Base-by-base conservation (phyloP, 2,888 invertebrate genomes). In the Drosophila meridiana region DNA sequence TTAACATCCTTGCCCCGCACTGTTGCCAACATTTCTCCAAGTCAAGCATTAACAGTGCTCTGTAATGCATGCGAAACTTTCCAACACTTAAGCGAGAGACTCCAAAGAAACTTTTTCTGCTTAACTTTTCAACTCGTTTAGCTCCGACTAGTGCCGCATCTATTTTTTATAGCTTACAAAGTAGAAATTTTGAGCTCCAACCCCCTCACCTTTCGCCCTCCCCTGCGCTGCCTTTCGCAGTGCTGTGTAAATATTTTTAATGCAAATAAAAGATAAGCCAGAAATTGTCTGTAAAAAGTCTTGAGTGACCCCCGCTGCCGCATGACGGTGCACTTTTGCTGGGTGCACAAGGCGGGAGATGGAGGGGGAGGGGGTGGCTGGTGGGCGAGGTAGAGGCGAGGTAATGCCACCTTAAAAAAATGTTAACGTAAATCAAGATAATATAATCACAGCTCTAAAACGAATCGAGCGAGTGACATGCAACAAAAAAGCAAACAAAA, bases 201-300 rank as follows among this genome's bases (percentile, higher is more conserved):
- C 47, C 28, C 26, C 28, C 47, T 11, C 48, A 4, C 1, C n/a
- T 9, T 14, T 4, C 30, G 4, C 14, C 1, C 9, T 9, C 50
- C 2, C 20, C 20, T 20, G 20, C 14, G 9, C n/a, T 50, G 70
- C 67, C 69, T 67, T 79, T 74, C 69, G 69, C 76, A 69, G 69
- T 73, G 85, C 66, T 85, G 86, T 72, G 86, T 85, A 85, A 87
- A 87, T 83, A 86, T 88, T 81, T 88, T 74, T 76, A 88, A 83
- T 83, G 88, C 86, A 86, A 86, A 88, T 88, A 80, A 72, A 62
- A 78, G 89, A 86, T 86, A 83, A 86, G 69, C 86, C 72, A 62
- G 58, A 73, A 80, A 78, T 78, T 79, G 76, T 74, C 67, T 73
- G 82, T 73, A 79, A 68, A 72, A 62, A 50, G 40, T 50, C 62